These are phyloP conservation scores for Apamea crenata DNA, from an alignment of 2,888 invertebrate species.

Conservation along the genomic window DNA sequence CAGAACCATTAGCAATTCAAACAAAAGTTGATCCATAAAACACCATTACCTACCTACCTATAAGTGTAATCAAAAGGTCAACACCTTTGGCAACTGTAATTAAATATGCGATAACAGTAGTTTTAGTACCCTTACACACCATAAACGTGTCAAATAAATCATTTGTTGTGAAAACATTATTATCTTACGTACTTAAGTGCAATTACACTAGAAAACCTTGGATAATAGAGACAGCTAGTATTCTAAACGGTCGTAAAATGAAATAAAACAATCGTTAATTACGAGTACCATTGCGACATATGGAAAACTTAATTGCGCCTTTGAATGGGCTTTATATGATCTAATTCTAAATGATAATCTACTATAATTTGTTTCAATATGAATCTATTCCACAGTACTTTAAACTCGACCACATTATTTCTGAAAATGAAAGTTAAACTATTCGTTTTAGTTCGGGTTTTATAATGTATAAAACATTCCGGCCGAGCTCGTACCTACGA, in stretches of 20 bases:
- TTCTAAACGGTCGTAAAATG: conserved; percentile 31
- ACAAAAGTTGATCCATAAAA: conserved; percentile 39
- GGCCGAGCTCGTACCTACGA: conserved; percentile 33
- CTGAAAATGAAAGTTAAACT: conserved; percentile 51
- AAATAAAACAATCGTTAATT: conserved; percentile 48
- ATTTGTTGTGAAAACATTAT: conserved; percentile 52
- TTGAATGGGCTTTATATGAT: conserved; percentile 16
- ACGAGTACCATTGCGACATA: conserved; percentile 37
- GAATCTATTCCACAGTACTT: conserved; percentile 14
- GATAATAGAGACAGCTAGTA: conserved; percentile 43
- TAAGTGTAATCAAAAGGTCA: conserved; percentile 45
- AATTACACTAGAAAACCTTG: conserved; percentile 56
- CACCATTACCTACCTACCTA: conserved; percentile 10
- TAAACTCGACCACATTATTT: conserved; percentile 29
- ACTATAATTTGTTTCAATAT: conserved; percentile 5
- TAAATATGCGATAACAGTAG: conserved; percentile 50
- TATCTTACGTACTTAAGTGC: conserved; percentile 19
- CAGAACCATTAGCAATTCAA: conserved; percentile 12
- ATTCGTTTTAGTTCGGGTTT: conserved; percentile 46
- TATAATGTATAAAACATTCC: conserved; percentile 57
- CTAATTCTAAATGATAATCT: conserved; percentile 40
- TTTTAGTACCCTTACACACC: conserved; percentile 51
- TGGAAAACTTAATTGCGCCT: conserved; percentile 37
- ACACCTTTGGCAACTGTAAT: conserved; percentile 36
- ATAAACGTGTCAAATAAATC: conserved; percentile 61